Conservation (phyloP, 92 coral and sea anemone species). For the Pocillopora grandis region DNA sequence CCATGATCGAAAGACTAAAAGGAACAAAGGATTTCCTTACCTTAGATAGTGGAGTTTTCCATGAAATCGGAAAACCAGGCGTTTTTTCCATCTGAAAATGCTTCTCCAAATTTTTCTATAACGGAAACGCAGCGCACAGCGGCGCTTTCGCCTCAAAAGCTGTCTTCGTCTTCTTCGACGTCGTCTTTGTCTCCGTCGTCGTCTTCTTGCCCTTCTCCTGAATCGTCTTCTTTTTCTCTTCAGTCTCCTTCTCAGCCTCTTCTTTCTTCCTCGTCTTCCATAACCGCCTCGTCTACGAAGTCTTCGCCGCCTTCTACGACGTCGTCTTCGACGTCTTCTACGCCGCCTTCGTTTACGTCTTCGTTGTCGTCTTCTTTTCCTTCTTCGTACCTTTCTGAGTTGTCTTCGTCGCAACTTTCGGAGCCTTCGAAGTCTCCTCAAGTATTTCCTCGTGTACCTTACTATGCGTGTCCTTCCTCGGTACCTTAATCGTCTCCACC, state of each 20-base stretch:
- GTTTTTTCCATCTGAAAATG: not conserved
- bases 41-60: not conserved
- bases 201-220: constrained; percentile 20
- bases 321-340: constrained; percentile 15
- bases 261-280: constrained; percentile 1
- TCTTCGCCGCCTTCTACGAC: constrained; percentile 16
- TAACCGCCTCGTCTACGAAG: constrained; percentile 2
- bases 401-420: constrained; percentile 19
- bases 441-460: not conserved
- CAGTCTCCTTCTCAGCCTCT: constrained; percentile 11
- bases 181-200: constrained; percentile 26
- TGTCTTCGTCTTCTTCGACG: constrained; percentile 22
- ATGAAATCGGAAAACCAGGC: constrained; percentile 17
- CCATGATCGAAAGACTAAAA: not conserved
- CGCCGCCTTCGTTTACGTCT: constrained; percentile 23
- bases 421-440: constrained; percentile 7
- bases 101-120: constrained; percentile 5
- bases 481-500: constrained; percentile 11
- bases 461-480: constrained; percentile 1
- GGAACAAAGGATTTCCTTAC: not conserved
- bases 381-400: constrained; percentile 5
- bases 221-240: constrained; percentile 27
- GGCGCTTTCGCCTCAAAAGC: constrained; percentile 25
- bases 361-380: not conserved
- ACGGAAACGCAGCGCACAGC: constrained; percentile 30